A percentile compares a stretch with the other conserved stretches of the same genome.
These are phyloP conservation scores for Manduca sexta DNA, from an alignment of 1,140 invertebrate species.

Conservation along the genomic window DNA sequence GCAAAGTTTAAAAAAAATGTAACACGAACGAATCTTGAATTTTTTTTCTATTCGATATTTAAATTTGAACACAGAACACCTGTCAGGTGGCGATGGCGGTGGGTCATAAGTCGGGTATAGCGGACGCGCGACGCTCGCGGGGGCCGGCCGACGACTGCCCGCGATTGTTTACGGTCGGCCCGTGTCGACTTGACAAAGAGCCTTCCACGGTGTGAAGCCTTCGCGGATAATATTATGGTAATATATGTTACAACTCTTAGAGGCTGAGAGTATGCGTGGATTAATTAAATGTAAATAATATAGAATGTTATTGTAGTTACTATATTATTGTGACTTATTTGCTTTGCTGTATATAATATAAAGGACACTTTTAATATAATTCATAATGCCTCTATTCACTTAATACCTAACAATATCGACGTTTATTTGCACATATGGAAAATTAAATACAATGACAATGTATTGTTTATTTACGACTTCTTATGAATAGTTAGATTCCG, in stretches of 20 bases:
- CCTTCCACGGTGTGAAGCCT: conserved; percentile 6
- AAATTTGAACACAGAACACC: conserved; percentile 24
- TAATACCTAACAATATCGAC: too few relatives aligned
- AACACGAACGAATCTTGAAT: conserved; percentile 41
- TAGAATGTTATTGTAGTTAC: too few relatives aligned
- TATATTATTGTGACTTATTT: too few relatives aligned
- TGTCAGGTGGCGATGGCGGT: conserved; percentile 26
- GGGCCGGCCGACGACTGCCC: conserved; percentile 51
- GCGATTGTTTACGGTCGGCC: conserved; percentile 62
- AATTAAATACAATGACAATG: too few relatives aligned
- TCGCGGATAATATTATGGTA: conserved; percentile 7
- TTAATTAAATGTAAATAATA: too few relatives aligned
- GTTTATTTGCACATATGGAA: too few relatives aligned
- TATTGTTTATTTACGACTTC: too few relatives aligned
- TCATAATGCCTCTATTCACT: too few relatives aligned
- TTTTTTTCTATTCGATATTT: conserved; percentile 23
- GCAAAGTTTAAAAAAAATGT: conserved; percentile 27
- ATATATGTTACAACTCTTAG: conserved; percentile 6
- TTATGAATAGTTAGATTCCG: too few relatives aligned
- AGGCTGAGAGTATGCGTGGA: too few relatives aligned
- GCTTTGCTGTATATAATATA: too few relatives aligned
- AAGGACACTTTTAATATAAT: too few relatives aligned
- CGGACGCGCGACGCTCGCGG: conserved; percentile 41
- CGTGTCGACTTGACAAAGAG: conserved; percentile 39
- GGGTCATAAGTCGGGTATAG: conserved; percentile 11